Percentiles rank a stretch among this genome's conserved stretches.
These are phyloP conservation scores for Laticauda laticaudata DNA, from an alignment of 2,113 vertebrate species.

Conservation along the genomic window DNA sequence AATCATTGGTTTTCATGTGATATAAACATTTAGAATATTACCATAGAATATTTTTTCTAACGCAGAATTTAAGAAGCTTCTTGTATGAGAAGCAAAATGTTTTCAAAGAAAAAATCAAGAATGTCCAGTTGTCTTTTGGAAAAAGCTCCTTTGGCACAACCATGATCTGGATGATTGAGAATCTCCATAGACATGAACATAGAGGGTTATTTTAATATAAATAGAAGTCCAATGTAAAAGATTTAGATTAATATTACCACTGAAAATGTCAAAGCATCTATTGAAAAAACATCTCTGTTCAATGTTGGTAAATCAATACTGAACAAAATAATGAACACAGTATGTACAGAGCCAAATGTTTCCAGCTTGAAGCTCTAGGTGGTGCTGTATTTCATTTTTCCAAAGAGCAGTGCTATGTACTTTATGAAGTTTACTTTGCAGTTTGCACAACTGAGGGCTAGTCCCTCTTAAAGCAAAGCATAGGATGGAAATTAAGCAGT, in stretches of 20 bases:
- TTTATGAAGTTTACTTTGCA: background rate
- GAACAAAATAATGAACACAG: background rate
- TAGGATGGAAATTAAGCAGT: background rate
- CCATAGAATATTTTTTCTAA: background rate
- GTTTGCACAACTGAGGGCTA: background rate
- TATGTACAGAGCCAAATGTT: background rate
- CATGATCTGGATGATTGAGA: background rate
- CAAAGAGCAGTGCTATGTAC: background rate
- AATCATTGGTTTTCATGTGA: background rate
- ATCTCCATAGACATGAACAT: background rate
- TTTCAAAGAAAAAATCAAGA: no score
- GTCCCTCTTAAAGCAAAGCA: background rate
- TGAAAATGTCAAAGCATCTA: background rate
- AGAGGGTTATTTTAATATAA: background rate
- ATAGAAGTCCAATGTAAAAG: background rate
- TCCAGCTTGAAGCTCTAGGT: constrained; percentile 8
- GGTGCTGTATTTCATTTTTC: constrained; percentile 4
- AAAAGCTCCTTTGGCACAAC: background rate
- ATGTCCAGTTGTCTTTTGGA: background rate
- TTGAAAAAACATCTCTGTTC: background rate
- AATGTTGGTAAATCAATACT: background rate
- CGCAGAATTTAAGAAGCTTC: no score
- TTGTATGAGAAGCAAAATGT: no score
- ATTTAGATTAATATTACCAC: background rate
- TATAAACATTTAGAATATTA: background rate